Conservation (phyloP, 2,888 invertebrate genomes). For the Leptinotarsa peninsularis region DNA sequence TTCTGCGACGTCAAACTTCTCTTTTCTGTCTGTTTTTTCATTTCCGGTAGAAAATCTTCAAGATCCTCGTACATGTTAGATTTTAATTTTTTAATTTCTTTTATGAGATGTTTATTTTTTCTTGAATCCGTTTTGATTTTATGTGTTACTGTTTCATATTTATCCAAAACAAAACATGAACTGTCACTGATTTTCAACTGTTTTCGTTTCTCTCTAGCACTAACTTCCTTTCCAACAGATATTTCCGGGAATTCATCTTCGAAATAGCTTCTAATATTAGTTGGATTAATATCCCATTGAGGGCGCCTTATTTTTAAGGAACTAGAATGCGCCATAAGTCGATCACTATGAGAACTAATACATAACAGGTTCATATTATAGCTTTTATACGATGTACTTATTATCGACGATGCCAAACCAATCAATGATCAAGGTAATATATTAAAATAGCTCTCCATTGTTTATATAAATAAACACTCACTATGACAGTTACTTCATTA, state of each 20-base stretch:
- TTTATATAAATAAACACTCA: constrained; percentile 24
- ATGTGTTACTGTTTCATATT: constrained; percentile 73
- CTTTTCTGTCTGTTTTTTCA: constrained; percentile 64
- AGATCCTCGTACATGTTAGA: constrained; percentile 54
- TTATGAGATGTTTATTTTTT: constrained; percentile 67
- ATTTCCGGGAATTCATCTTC: constrained; percentile 76
- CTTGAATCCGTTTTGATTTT: constrained; percentile 71
- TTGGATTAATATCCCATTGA: constrained; percentile 71
- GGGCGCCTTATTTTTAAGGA: constrained; percentile 64
- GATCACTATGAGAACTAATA: constrained; percentile 40
- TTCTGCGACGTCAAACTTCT: constrained; percentile 66
- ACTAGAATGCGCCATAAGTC: constrained; percentile 47
- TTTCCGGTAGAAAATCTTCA: constrained; percentile 61
- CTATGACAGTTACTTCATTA: neutral
- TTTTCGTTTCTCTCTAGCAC: constrained; percentile 76
- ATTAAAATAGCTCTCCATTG: constrained; percentile 37
- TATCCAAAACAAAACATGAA: constrained; percentile 73
- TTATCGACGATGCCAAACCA: constrained; percentile 54
- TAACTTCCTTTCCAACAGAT: constrained; percentile 63
- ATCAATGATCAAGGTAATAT: constrained; percentile 47
- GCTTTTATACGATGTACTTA: constrained; percentile 55
- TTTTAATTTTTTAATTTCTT: constrained; percentile 63
- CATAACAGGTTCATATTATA: constrained; percentile 37
- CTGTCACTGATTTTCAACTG: constrained; percentile 72
- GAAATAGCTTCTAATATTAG: constrained; percentile 76